Conservation (phyloP, 2,797 vertebrate genomes). For the Sebastes cheni region DNA sequence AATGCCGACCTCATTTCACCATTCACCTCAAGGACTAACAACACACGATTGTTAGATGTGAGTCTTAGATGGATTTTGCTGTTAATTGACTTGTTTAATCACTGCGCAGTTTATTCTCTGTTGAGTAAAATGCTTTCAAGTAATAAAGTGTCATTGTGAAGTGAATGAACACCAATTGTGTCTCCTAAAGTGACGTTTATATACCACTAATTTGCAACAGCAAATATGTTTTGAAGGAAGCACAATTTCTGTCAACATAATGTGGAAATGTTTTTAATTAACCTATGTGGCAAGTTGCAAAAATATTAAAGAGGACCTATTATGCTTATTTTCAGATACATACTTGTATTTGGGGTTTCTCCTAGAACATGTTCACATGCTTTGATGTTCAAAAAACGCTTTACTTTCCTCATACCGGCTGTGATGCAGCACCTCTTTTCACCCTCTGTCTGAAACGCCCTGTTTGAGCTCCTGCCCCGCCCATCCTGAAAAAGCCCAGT, state of each 20-base stretch:
- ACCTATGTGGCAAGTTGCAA: neutral
- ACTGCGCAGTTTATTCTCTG: neutral
- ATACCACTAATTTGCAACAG: neutral
- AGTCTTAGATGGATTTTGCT: neutral
- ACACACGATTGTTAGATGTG: neutral
- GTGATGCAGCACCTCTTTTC: too few relatives aligned
- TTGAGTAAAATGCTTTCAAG: neutral
- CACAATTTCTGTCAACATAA: neutral
- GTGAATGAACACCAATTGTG: neutral
- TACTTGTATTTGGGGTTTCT: too few relatives aligned
- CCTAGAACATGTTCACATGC: too few relatives aligned
- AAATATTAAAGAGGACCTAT: neutral
- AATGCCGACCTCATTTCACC: neutral
- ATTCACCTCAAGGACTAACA: neutral
- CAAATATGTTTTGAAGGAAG: neutral
- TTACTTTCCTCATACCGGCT: too few relatives aligned
- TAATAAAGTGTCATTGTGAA: neutral
- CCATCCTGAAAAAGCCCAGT: too few relatives aligned
- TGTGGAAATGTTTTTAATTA: neutral
- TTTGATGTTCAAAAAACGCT: too few relatives aligned
- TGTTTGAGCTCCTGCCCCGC: too few relatives aligned
- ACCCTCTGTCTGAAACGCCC: too few relatives aligned
- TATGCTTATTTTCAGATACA: too few relatives aligned
- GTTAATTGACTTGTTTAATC: neutral
- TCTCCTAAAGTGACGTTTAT: neutral